A percentile compares a stretch with the other conserved stretches of the same genome.
Evolutionary conservation across 2,113 vertebrate species (phyloP).

Genomic region (Pangasianodon gigas): DNA sequence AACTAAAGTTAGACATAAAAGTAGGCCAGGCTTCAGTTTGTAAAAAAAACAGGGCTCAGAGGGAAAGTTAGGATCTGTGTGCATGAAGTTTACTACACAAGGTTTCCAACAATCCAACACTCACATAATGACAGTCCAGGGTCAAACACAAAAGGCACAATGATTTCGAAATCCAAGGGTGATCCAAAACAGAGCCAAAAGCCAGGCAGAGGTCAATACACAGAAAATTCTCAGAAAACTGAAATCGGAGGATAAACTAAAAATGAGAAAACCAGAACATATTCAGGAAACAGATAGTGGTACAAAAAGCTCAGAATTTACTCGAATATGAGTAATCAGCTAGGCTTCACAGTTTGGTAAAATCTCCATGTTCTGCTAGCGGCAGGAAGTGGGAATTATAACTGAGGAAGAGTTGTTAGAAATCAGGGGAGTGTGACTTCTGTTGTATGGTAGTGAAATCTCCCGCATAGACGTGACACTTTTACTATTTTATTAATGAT

Average conservation of each 20-base stretch:
- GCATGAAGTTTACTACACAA: neutral
- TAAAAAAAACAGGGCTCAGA: neutral
- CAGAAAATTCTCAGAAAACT: neutral
- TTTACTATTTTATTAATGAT: neutral
- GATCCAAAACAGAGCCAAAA: neutral
- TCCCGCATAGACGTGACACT: neutral
- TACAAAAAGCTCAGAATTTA: neutral
- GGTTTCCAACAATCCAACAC: neutral
- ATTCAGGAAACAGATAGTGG: neutral
- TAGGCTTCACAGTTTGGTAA: neutral
- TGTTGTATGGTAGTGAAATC: neutral
- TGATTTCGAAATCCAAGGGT: neutral
- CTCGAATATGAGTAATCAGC: neutral
- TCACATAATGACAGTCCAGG: neutral
- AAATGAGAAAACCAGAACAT: neutral
- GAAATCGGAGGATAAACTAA: neutral
- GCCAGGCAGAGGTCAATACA: neutral
- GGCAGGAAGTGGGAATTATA: neutral
- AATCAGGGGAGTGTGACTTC: neutral
- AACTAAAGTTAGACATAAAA: slow-evolving; percentile 61
- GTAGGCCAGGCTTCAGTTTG: slow-evolving; percentile 61
- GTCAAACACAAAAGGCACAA: neutral
- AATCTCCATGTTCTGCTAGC: neutral
- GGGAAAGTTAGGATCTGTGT: neutral
- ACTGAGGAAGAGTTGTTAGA: neutral